Percentiles rank a stretch among this genome's conserved stretches.
Conservation (phyloP, 2,888 invertebrate genomes). For the Caenorhabditis macrosperma region DNA sequence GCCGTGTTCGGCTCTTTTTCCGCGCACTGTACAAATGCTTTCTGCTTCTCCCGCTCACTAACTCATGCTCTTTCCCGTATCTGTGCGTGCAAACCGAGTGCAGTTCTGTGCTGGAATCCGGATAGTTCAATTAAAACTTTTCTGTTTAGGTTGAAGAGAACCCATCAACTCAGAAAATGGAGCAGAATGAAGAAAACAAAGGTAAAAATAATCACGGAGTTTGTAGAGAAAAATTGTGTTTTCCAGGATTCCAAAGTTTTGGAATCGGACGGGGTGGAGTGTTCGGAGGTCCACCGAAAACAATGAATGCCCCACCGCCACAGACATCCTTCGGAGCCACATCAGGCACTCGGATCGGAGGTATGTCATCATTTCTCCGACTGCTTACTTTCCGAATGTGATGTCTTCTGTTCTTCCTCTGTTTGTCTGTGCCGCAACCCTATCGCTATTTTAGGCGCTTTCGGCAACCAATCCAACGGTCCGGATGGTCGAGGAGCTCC, state of each 20-base stretch:
- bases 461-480: conserved; percentile 1
- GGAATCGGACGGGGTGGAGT: conserved; percentile 33
- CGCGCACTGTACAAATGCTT: conserved; percentile 41
- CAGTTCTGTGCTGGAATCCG: background rate
- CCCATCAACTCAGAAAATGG: conserved; percentile 37
- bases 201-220: background rate
- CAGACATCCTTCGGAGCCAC: conserved; percentile 55
- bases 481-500: conserved; percentile 49
- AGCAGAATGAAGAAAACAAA: conserved; percentile 45
- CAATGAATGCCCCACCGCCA: conserved; percentile 42
- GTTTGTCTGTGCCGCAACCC: conserved; percentile 14
- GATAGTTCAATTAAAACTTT: background rate
- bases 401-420: conserved; percentile 1
- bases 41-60: conserved; percentile 22
- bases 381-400: conserved; percentile 2
- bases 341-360: conserved; percentile 34
- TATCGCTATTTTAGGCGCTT: conserved; percentile 32
- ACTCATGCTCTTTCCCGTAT: conserved; percentile 16
- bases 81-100: conserved; percentile 43
- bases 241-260: conserved; percentile 4
- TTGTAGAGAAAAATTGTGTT: background rate
- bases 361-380: conserved; percentile 8
- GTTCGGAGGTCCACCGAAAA: conserved; percentile 26
- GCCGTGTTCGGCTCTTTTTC: conserved; percentile 23
- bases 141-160: conserved; percentile 6